Evolutionary conservation across 1,140 invertebrate species (phyloP).

Genomic region (Zaprionus nigranus): DNA sequence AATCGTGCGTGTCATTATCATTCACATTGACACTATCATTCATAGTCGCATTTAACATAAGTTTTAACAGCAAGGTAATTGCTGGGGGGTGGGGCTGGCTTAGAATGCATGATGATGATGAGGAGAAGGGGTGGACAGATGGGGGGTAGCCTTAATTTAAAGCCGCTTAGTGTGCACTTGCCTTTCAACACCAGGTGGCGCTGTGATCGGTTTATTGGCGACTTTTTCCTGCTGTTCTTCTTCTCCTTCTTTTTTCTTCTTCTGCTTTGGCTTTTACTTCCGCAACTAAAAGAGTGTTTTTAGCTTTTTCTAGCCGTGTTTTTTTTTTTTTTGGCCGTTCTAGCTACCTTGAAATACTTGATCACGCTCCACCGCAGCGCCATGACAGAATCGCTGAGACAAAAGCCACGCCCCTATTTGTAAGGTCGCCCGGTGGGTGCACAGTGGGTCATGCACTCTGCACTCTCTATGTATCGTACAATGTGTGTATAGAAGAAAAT

Average conservation of each 20-base stretch:
- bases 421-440: conserved; percentile 44
- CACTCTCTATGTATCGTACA: not conserved
- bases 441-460: conserved; percentile 51
- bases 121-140: not conserved
- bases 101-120: not conserved
- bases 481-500: conserved; percentile 38
- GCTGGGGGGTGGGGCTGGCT: not conserved
- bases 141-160: conserved; percentile 25
- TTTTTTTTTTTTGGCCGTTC: not conserved
- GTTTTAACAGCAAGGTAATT: conserved; percentile 22
- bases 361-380: not conserved
- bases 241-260: not conserved
- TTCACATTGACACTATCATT: conserved; percentile 7
- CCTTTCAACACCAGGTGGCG: conserved; percentile 22
- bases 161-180: conserved; percentile 35
- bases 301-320: not conserved
- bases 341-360: conserved; percentile 1
- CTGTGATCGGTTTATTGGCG: conserved; percentile 40
- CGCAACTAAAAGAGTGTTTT: conserved; percentile 1
- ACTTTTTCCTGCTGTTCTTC: conserved; percentile 15
- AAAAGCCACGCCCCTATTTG: conserved; percentile 26
- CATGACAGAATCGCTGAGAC: not conserved
- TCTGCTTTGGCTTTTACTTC: conserved; percentile 17
- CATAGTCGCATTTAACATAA: conserved; percentile 16
- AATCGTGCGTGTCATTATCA: conserved; percentile 4